These are phyloP conservation scores for Stylophora pistillata DNA, from an alignment of 64 coral and sea anemone species.

Conservation along the genomic window DNA sequence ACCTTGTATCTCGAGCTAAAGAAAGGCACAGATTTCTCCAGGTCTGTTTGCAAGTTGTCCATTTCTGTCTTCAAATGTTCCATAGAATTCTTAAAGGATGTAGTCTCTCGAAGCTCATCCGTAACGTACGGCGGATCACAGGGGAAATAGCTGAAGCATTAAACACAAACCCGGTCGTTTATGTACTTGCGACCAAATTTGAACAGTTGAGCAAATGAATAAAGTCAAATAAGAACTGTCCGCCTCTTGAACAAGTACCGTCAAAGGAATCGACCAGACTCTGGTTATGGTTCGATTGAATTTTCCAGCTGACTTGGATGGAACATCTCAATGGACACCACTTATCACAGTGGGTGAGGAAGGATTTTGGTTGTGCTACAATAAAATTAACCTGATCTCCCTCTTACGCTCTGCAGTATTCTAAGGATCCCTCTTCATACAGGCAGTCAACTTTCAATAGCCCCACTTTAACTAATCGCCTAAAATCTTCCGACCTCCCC, in stretches of 20 bases:
- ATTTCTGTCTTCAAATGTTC: constrained; percentile 40
- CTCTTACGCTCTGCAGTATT: too few relatives aligned
- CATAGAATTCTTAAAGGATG: constrained; percentile 46
- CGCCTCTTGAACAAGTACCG: background rate
- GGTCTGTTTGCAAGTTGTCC: constrained; percentile 50
- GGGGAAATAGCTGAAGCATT: constrained; percentile 61
- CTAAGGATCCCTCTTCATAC: too few relatives aligned
- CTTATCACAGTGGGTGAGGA: too few relatives aligned
- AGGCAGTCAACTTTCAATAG: too few relatives aligned
- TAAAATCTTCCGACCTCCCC: too few relatives aligned
- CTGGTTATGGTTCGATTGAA: too few relatives aligned
- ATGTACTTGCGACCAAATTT: background rate
- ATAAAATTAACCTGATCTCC: too few relatives aligned
- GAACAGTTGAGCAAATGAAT: background rate
- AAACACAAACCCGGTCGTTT: background rate
- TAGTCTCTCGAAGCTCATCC: constrained; percentile 59
- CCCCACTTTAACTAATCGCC: too few relatives aligned
- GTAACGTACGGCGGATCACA: constrained; percentile 62
- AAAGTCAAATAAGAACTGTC: background rate
- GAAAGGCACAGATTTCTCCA: constrained; percentile 71
- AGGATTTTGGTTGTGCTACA: too few relatives aligned
- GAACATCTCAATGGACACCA: too few relatives aligned
- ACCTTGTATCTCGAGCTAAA: constrained; percentile 78
- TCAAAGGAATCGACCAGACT: too few relatives aligned
- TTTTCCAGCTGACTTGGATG: too few relatives aligned